Percentiles rank a stretch among this genome's conserved stretches.
These are phyloP conservation scores for Xerus inauris DNA, from an alignment of 2,113 vertebrate species.

Conservation along the genomic window DNA sequence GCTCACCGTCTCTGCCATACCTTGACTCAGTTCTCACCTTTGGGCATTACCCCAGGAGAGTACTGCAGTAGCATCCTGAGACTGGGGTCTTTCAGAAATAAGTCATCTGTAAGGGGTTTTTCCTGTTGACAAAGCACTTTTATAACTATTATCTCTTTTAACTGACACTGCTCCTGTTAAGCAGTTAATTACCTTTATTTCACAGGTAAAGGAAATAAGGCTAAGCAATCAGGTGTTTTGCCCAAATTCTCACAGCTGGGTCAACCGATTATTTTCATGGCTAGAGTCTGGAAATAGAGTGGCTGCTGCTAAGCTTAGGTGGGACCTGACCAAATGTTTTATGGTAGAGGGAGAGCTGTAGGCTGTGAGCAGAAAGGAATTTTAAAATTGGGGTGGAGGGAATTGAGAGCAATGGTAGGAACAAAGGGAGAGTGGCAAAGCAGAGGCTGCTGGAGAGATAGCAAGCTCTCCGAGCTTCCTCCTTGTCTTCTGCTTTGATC, in stretches of 20 bases:
- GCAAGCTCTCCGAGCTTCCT: not conserved
- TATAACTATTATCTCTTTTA: not conserved
- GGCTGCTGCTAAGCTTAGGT: not conserved
- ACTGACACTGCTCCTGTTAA: not conserved
- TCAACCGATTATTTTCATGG: not conserved
- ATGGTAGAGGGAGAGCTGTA: not conserved
- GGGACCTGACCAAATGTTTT: not conserved
- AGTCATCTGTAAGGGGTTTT: not conserved
- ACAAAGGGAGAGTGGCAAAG: not conserved
- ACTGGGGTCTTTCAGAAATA: not conserved
- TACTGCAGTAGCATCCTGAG: not conserved
- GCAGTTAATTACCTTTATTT: not conserved
- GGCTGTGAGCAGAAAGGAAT: not conserved
- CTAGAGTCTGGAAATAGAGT: not conserved
- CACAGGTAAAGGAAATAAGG: not conserved
- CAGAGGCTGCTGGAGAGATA: not conserved
- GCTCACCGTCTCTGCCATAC: not conserved
- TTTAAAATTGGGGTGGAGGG: not conserved
- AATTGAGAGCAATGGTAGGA: not conserved
- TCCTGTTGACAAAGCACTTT: not conserved
- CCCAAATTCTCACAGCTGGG: not conserved
- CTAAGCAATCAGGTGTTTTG: not conserved
- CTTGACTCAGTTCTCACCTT: not conserved
- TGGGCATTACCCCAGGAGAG: not conserved
- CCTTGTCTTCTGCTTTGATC: not conserved